Evolutionary conservation across 1,140 invertebrate species (phyloP).

Genomic region (Babylonia areolata): DNA sequence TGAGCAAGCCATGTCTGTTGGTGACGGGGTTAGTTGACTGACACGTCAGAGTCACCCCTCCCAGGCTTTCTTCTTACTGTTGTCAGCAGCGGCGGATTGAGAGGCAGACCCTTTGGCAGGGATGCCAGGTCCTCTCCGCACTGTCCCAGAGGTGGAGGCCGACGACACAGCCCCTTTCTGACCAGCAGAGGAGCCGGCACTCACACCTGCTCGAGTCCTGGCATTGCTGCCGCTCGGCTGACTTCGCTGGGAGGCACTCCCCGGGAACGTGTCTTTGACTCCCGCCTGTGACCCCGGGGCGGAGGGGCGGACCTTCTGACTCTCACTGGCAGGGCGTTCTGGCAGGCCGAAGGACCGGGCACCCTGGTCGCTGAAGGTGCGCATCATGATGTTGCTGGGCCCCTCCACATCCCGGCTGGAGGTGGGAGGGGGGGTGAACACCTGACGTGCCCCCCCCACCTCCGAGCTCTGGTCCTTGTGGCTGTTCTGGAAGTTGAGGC

Average conservation of each 20-base stretch:
- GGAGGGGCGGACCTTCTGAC: constrained; percentile 1
- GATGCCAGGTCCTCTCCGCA: not conserved
- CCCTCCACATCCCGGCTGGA: no score
- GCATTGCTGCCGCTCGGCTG: no score
- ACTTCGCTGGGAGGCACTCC: not conserved
- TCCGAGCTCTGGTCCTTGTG: not conserved
- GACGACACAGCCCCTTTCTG: no score
- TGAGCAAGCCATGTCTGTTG: no score
- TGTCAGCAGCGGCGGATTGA: not conserved
- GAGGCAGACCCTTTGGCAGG: not conserved
- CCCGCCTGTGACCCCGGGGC: not conserved
- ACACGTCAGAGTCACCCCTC: not conserved
- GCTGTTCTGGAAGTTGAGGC: constrained; percentile 20
- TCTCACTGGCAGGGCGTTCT: not conserved
- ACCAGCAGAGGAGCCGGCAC: not conserved
- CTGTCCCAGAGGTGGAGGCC: not conserved
- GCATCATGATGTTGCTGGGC: not conserved
- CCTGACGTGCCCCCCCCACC: not conserved
- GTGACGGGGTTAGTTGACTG: no score
- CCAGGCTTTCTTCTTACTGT: constrained; percentile 31
- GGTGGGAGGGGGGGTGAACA: not conserved
- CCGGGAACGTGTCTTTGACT: not conserved
- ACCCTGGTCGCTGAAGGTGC: constrained; percentile 14
- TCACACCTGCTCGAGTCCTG: not conserved
- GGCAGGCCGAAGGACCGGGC: not conserved